phyloP scores from a whole-genome alignment of 1,140 invertebrate genomes.

The Camponotus floridanus region DNA sequence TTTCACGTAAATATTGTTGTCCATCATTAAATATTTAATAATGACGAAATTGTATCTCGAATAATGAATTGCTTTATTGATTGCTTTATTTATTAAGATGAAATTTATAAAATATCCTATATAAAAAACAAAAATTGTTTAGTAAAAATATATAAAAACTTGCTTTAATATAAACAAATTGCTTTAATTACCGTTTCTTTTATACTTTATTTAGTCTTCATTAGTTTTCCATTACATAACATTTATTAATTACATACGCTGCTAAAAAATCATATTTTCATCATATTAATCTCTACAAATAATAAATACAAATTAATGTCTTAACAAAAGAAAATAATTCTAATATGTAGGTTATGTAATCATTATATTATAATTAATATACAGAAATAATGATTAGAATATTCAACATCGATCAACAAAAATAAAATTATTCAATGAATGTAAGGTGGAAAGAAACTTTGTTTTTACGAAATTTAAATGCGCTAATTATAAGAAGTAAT shows the following conservation, averaged over 20 bases:
- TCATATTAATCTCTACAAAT: neutral
- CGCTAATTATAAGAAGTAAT: neutral
- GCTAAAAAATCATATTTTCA: neutral
- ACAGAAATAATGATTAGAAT: neutral
- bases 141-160: neutral
- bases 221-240: neutral
- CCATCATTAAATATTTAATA: neutral
- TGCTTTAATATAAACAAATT: neutral
- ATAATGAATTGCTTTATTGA: neutral
- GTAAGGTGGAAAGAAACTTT: neutral
- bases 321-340: neutral
- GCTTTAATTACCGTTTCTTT: neutral
- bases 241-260: neutral
- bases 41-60: neutral
- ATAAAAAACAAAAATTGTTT: neutral
- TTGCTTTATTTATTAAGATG: neutral
- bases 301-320: neutral
- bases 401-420: neutral
- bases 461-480: neutral
- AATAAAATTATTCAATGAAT: neutral
- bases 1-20: neutral
- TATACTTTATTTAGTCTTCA: neutral
- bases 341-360: neutral
- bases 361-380: neutral
- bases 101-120: neutral